Conservation (phyloP, 1,140 invertebrate genomes). For the Monochamus saltuarius region DNA sequence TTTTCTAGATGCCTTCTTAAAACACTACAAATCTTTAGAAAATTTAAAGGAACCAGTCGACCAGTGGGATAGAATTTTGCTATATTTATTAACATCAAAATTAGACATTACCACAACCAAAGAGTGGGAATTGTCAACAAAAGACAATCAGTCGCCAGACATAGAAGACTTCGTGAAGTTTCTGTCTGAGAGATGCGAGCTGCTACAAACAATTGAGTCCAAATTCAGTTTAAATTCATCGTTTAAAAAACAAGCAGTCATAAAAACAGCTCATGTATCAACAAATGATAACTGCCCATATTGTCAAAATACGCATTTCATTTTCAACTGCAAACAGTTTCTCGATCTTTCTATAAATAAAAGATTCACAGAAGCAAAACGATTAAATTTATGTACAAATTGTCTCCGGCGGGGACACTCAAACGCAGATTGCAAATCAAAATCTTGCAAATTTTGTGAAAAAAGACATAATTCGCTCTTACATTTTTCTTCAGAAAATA, state of each 20-base stretch:
- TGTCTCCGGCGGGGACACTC: conserved; percentile 14
- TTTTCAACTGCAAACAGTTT: conserved; percentile 18
- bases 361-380: conserved; percentile 14
- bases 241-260: too few relatives aligned
- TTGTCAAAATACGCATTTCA: conserved; percentile 21
- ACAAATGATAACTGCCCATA: too few relatives aligned
- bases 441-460: conserved; percentile 7
- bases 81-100: conserved; percentile 18
- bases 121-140: conserved; percentile 14
- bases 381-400: conserved; percentile 19
- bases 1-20: conserved; percentile 44
- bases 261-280: too few relatives aligned
- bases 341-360: conserved; percentile 2
- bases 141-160: too few relatives aligned
- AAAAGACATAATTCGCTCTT: conserved; percentile 22
- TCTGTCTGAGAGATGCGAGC: too few relatives aligned
- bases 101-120: conserved; percentile 13
- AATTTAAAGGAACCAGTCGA: conserved; percentile 38
- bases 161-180: too few relatives aligned
- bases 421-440: neutral
- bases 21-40: conserved; percentile 43
- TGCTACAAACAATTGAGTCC: too few relatives aligned
- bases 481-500: conserved; percentile 3
- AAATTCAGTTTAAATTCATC: too few relatives aligned
- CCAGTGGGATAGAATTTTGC: conserved; percentile 18